phyloP scores from a whole-genome alignment of 2,888 invertebrate species.

The Heteromurus nitidus region DNA sequence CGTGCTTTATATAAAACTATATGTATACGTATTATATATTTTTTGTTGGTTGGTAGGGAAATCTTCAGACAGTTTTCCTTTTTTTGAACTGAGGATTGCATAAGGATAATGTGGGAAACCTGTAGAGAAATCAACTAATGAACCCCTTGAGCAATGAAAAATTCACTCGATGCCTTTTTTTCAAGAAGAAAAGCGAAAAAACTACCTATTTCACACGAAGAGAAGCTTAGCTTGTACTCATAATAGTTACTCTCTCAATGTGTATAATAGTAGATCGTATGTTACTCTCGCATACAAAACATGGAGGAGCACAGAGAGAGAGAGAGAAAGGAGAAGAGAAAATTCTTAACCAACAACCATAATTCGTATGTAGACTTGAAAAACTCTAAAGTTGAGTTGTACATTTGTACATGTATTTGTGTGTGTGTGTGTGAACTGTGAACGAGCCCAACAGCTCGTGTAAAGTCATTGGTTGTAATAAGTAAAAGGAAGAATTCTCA shows the following conservation, averaged over 20 bases:
- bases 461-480: background rate
- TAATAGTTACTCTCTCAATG: slow-evolving; percentile 59
- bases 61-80: slow-evolving; percentile 58
- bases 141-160: slow-evolving; percentile 73
- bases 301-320: background rate
- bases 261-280: slow-evolving; percentile 55
- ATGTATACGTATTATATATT: slow-evolving; percentile 28
- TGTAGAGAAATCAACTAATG: slow-evolving; percentile 74
- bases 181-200: slow-evolving; percentile 59
- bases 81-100: slow-evolving; percentile 58
- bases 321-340: background rate
- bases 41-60: slow-evolving; percentile 50
- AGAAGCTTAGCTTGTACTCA: slow-evolving; percentile 37
- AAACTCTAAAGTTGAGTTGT: too few species aligned
- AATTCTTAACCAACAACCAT: background rate
- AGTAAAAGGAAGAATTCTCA: slow-evolving; percentile 54
- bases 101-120: slow-evolving; percentile 70
- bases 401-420: too few species aligned
- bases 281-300: slow-evolving; percentile 38
- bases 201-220: slow-evolving; percentile 59
- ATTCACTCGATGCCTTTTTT: slow-evolving; percentile 71
- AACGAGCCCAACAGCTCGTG: slow-evolving; percentile 10
- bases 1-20: slow-evolving; percentile 6
- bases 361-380: background rate
- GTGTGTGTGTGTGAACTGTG: slow-evolving; percentile 10